Conservation (phyloP, 2,113 vertebrate species). For the Corythornis madagascariensis region DNA sequence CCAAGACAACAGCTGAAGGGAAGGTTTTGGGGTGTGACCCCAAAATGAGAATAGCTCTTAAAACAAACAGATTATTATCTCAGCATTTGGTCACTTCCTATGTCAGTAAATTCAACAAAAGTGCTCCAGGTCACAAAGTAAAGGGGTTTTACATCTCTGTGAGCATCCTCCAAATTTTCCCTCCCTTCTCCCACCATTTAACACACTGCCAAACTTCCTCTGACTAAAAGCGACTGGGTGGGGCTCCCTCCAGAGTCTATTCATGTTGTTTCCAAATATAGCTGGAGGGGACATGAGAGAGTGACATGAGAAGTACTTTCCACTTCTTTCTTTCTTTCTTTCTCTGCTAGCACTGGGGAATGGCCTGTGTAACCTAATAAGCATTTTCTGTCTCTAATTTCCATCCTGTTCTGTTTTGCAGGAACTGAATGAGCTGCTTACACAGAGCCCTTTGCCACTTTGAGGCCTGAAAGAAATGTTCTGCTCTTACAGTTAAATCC, state of each 20-base stretch:
- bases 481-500: neutral
- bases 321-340: neutral
- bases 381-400: slow-evolving; percentile 26
- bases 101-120: neutral
- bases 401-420: neutral
- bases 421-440: neutral
- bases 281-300: neutral
- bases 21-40: neutral
- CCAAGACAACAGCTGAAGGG: neutral
- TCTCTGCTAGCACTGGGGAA: neutral
- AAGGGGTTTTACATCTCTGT: neutral
- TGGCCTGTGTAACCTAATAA: neutral
- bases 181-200: neutral
- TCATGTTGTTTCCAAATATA: neutral
- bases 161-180: neutral
- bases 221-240: neutral
- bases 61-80: rapidly evolving
- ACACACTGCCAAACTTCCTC: neutral
- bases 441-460: neutral
- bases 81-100: neutral
- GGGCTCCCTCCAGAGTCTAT: neutral
- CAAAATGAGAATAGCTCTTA: neutral
- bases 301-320: neutral
- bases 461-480: neutral
- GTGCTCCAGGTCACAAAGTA: neutral